Evolutionary conservation across 2,888 invertebrate species (phyloP).

Genomic region (Cheilosia variabilis): DNA sequence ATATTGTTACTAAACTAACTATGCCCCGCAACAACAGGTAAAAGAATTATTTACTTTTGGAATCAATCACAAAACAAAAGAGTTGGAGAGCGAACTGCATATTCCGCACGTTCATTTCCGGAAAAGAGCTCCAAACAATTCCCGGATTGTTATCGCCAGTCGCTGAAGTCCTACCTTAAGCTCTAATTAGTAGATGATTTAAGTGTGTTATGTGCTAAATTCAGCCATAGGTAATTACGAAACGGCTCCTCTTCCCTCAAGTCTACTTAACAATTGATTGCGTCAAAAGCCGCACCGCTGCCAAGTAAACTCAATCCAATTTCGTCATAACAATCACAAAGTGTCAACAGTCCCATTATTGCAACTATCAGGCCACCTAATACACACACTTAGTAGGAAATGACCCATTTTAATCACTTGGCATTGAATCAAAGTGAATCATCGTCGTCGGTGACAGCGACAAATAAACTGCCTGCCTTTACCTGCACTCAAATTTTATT

Average conservation of each 20-base stretch:
- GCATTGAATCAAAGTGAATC: constrained; percentile 73
- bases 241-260: background rate
- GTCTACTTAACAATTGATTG: background rate
- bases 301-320: constrained; percentile 14
- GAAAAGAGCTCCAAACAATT: background rate
- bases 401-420: constrained; percentile 65
- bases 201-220: no score
- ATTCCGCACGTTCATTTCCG: background rate
- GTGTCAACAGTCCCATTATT: constrained; percentile 21
- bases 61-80: constrained; percentile 12
- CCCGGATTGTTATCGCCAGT: no score
- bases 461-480: background rate
- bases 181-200: no score
- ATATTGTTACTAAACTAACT: no score
- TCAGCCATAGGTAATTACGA: background rate
- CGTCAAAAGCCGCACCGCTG: background rate
- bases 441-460: constrained; percentile 19
- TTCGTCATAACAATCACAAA: constrained; percentile 27
- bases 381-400: constrained; percentile 46
- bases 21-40: no score
- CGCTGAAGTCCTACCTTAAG: no score
- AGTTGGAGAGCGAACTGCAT: constrained; percentile 35
- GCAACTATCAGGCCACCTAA: constrained; percentile 8
- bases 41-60: background rate
- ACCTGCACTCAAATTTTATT: constrained; percentile 23